phyloP scores from a whole-genome alignment of 2,797 vertebrate species.

The Adelosebastes latens region DNA sequence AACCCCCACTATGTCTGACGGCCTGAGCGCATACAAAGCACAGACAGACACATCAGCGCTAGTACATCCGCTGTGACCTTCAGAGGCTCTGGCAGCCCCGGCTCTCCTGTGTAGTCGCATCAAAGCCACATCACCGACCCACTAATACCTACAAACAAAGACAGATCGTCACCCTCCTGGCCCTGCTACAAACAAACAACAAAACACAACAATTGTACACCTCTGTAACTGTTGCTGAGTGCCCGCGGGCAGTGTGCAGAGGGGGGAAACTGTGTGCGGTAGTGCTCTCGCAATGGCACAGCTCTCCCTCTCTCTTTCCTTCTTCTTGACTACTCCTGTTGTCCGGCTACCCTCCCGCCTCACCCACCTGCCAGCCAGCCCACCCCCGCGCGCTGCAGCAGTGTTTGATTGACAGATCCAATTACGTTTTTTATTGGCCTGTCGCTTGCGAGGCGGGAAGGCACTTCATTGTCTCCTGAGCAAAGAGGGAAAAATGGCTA shows the following conservation, averaged over 20 bases:
- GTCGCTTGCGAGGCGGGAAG: conserved; percentile 76
- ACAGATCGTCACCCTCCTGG: conserved; percentile 49
- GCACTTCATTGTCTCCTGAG: conserved; percentile 83
- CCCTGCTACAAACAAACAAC: conserved; percentile 59
- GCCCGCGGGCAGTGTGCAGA: conserved; percentile 38
- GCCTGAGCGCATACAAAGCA: conserved; percentile 27
- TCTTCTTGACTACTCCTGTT: conserved; percentile 26
- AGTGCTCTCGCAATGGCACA: neutral
- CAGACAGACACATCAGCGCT: conserved; percentile 53
- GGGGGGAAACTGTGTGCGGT: conserved; percentile 9
- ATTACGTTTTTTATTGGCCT: conserved; percentile 86
- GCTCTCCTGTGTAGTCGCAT: conserved; percentile 65
- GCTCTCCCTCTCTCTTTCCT: neutral
- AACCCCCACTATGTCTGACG: conserved; percentile 32
- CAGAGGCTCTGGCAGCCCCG: conserved; percentile 59
- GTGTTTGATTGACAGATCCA: conserved; percentile 84
- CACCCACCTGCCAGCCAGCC: conserved; percentile 50
- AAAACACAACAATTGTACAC: conserved; percentile 59
- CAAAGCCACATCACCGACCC: conserved; percentile 67
- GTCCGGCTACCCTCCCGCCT: conserved; percentile 53
- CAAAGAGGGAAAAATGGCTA: conserved; percentile 71
- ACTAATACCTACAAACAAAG: conserved; percentile 73
- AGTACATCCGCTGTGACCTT: conserved; percentile 69
- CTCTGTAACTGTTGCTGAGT: conserved; percentile 39
- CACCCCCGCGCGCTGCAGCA: conserved; percentile 61